phyloP scores from a whole-genome alignment of 1,140 invertebrate species.

The Temnothorax longispinosus region DNA sequence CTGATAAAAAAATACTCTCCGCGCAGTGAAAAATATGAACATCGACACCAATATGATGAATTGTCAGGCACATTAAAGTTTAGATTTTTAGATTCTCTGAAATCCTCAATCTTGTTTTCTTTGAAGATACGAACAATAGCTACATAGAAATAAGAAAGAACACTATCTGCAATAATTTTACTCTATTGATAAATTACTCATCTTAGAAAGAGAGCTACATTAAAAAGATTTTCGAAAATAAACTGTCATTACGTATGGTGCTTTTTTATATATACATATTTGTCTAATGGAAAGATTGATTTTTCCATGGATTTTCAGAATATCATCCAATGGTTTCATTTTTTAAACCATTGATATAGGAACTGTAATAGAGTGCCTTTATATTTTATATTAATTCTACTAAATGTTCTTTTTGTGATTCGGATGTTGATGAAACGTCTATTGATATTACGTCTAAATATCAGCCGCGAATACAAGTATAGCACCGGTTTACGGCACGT shows the following conservation, averaged over 20 bases:
- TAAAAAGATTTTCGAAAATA: slow-evolving; percentile 12
- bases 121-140: neutral
- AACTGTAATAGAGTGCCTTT: slow-evolving; percentile 31
- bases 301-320: neutral
- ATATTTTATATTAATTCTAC: slow-evolving; percentile 7
- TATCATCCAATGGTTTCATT: neutral
- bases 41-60: neutral
- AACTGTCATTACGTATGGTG: neutral
- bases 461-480: neutral
- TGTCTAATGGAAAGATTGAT: neutral
- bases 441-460: neutral
- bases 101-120: neutral
- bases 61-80: neutral
- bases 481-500: neutral
- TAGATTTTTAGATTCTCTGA: neutral
- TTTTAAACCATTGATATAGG: neutral
- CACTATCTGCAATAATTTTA: slow-evolving; percentile 4
- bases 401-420: slow-evolving; percentile 7
- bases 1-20: neutral
- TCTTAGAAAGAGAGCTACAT: neutral
- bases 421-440: neutral
- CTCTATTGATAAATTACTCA: neutral
- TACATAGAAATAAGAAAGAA: neutral
- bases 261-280: slow-evolving; percentile 15
- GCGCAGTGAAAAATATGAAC: neutral